Evolutionary conservation across 1,140 invertebrate genomes (phyloP), one percentile per base, ranked within the genome.

Genomic region (Pseudomyrmex dendroicus): DNA sequence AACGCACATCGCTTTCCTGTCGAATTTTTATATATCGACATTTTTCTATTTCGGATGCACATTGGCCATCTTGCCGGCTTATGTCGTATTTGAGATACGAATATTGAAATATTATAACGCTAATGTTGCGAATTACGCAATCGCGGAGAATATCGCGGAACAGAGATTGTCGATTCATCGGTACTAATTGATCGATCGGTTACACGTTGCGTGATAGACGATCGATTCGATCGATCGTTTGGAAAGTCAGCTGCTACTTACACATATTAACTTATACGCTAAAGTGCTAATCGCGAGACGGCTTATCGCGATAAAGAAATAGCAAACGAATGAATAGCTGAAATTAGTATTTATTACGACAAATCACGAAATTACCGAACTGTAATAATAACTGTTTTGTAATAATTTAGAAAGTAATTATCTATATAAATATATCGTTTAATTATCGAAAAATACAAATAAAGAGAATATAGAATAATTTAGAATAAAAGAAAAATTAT

Each of bases 101-200:
- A 17, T 8, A 54, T 66, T 54, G 62, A 66, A 44, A 66, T 66
- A 54, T 44, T 56, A 13, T 61, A 80, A 68, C 22, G 66, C 66
- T 57, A 50, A 54, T 54, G 20, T 20, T 44, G 48, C 54, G 35
- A 80, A 80, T 80, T 70, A 80, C 59, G 20, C 44, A 68, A 72
- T 77, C 22, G 57, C 66, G 56, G 48, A 20, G 44, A 76, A 35
- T 12, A 76, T 12, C 10, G 52, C 25, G 22, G 17, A 77, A 77
- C 66, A 46, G 50, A 56, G 62, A 67, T 20, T 44, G 73, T 62
- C 48, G 48, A 77, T 66, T 77, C 62, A 77, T 56, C n/a, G 25
- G 12, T 52, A 46, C 25, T 77, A 77, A 77, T 77, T 77, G 66
- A 52, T 44, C 25, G 48, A 77, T 77, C 73, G 62, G 67, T 77